These are phyloP conservation scores for Ypsolopha sequella DNA, from an alignment of 2,888 invertebrate genomes.

Conservation along the genomic window DNA sequence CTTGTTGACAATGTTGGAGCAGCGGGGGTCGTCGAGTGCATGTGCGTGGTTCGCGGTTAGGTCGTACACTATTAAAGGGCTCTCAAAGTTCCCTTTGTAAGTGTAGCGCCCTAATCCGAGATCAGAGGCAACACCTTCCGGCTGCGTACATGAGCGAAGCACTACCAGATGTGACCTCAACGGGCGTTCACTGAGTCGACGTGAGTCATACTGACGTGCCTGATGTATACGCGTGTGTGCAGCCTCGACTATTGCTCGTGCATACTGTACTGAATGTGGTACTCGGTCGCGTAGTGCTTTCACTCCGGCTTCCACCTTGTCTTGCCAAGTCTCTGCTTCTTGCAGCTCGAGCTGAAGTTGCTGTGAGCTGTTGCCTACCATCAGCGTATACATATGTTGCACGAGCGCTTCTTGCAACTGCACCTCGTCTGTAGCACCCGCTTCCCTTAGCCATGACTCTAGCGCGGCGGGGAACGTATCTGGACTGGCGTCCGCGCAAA, in stretches of 20 bases:
- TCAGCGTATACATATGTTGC: conserved; percentile 4
- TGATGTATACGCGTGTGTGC: conserved; percentile 6
- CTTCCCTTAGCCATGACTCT: background rate
- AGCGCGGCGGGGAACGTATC: conserved; percentile 1
- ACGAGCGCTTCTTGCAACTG: conserved; percentile 3
- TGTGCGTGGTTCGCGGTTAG: conserved; percentile 4
- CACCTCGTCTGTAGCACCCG: background rate
- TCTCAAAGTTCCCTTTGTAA: background rate
- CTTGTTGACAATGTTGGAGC: conserved; percentile 28
- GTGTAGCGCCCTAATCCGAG: background rate
- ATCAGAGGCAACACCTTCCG: background rate
- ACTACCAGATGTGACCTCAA: conserved; percentile 7
- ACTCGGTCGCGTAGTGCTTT: conserved; percentile 4
- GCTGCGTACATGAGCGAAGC: conserved; percentile 1
- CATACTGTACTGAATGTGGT: conserved; percentile 8
- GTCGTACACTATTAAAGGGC: conserved; percentile 6
- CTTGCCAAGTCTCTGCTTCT: conserved; percentile 1
- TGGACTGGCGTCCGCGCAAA: conserved; percentile 9
- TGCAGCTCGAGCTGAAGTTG: conserved; percentile 4
- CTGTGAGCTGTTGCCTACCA: background rate
- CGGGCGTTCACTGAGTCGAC: background rate
- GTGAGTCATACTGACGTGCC: conserved; percentile 2
- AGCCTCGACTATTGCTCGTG: conserved; percentile 5
- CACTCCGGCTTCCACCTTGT: conserved; percentile 2
- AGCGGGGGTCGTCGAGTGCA: conserved; percentile 12